Percentiles rank a stretch among this genome's conserved stretches.
phyloP scores from a whole-genome alignment of 2,113 vertebrate genomes.

The Podarcis muralis region DNA sequence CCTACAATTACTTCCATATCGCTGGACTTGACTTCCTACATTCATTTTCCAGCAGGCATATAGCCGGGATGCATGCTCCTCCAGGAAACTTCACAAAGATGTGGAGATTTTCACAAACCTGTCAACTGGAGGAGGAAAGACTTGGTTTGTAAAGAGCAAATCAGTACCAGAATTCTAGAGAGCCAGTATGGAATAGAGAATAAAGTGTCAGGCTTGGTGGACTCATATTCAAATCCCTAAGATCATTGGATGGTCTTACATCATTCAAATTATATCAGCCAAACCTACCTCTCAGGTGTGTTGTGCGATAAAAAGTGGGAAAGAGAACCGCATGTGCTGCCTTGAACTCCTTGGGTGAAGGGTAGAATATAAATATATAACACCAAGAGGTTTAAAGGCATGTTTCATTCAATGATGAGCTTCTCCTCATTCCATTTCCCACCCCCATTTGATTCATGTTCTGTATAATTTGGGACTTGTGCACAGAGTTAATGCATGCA shows the following conservation, averaged over 20 bases:
- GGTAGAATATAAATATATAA: not conserved
- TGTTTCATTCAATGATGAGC: not conserved
- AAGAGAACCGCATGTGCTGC: not conserved
- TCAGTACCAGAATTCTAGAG: not conserved
- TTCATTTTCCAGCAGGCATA: not conserved
- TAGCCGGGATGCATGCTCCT: not conserved
- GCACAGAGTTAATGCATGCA: constrained; percentile 68
- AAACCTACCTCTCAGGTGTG: not conserved
- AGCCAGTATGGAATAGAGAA: not conserved
- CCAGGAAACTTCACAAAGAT: not conserved
- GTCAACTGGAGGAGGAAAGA: not conserved
- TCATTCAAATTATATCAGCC: not conserved
- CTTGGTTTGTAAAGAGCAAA: not conserved
- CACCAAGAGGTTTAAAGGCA: not conserved
- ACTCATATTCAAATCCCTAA: not conserved
- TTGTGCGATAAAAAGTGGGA: not conserved
- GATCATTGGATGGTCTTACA: not conserved
- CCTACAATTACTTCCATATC: constrained; percentile 84
- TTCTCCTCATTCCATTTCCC: not conserved
- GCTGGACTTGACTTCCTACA: constrained; percentile 63
- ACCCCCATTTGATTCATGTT: constrained; percentile 40
- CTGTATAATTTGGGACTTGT: constrained; percentile 61
- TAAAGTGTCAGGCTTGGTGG: not conserved
- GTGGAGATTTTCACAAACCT: not conserved
- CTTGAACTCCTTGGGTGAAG: not conserved